Evolutionary conservation across 2,888 invertebrate genomes (phyloP).

Genomic region (Phyllotreta striolata): DNA sequence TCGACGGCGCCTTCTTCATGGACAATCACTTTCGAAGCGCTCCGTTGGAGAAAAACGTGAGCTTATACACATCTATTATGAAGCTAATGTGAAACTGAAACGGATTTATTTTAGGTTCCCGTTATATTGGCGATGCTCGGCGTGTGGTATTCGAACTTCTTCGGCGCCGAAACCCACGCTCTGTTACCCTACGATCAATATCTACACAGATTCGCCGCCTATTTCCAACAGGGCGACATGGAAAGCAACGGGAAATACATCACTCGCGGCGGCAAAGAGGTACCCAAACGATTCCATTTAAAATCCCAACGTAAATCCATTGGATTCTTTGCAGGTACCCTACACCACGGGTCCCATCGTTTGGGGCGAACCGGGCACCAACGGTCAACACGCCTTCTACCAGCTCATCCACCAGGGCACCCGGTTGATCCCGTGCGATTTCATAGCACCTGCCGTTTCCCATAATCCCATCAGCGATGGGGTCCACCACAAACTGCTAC

Average conservation of each 20-base stretch:
- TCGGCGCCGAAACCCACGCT: conserved; percentile 94
- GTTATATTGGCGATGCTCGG: conserved; percentile 92
- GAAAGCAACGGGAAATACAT: conserved; percentile 98
- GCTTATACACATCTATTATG: too few relatives aligned
- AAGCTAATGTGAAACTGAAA: too few relatives aligned
- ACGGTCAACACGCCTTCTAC: conserved; percentile 99
- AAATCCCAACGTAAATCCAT: conserved; percentile 8
- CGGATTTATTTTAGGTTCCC: conserved; percentile 87
- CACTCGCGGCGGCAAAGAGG: conserved; percentile 71
- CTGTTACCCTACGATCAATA: conserved; percentile 99
- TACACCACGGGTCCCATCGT: conserved; percentile 82
- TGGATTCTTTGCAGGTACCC: conserved; percentile 54
- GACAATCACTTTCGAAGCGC: conserved; percentile 91
- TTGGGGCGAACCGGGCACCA: conserved; percentile 99
- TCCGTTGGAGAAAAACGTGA: conserved; percentile 93
- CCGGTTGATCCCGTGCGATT: conserved; percentile 94
- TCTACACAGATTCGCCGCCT: conserved; percentile 97
- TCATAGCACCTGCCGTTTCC: conserved; percentile 91
- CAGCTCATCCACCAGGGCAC: conserved; percentile 95
- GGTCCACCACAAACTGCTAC: conserved; percentile 90
- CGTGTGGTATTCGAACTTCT: conserved; percentile 95
- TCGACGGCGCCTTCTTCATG: conserved; percentile 92
- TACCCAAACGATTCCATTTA: conserved; percentile 53
- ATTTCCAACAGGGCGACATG: conserved; percentile 99
- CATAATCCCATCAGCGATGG: conserved; percentile 86